Conservation (phyloP, 2,113 vertebrate species). For the Mirza zaza region DNA sequence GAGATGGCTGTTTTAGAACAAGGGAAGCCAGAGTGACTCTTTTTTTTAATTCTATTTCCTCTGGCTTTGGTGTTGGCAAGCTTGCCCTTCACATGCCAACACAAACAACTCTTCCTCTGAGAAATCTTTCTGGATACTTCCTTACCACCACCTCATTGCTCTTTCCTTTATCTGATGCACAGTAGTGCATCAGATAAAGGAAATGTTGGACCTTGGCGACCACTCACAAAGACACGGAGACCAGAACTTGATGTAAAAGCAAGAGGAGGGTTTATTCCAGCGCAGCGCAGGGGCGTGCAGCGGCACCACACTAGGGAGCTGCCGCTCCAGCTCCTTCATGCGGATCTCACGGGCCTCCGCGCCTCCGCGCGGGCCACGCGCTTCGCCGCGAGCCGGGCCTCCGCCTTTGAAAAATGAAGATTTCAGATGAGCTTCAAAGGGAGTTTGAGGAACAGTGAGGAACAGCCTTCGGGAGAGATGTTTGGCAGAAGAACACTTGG, state of each 20-base stretch:
- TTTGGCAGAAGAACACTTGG: slow-evolving; percentile 10
- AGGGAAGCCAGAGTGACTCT: not conserved
- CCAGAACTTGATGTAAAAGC: too few species aligned
- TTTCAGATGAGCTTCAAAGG: not conserved
- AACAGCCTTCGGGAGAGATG: slow-evolving; percentile 7
- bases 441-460: not conserved
- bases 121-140: not conserved
- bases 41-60: not conserved
- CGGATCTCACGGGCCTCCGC: too few species aligned
- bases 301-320: too few species aligned
- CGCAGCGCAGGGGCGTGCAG: too few species aligned
- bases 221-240: too few species aligned
- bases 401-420: slow-evolving; percentile 21
- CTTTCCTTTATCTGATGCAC: not conserved
- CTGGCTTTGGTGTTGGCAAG: not conserved
- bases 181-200: too few species aligned
- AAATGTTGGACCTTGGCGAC: too few species aligned
- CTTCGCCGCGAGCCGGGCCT: too few species aligned
- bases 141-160: not conserved
- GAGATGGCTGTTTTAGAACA: not conserved
- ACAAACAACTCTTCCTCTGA: not conserved
- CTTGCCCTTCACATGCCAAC: not conserved
- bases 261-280: too few species aligned
- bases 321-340: too few species aligned
- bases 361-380: too few species aligned